phyloP scores from a whole-genome alignment of 2,888 invertebrate genomes.

The Yponomeuta malinellus region DNA sequence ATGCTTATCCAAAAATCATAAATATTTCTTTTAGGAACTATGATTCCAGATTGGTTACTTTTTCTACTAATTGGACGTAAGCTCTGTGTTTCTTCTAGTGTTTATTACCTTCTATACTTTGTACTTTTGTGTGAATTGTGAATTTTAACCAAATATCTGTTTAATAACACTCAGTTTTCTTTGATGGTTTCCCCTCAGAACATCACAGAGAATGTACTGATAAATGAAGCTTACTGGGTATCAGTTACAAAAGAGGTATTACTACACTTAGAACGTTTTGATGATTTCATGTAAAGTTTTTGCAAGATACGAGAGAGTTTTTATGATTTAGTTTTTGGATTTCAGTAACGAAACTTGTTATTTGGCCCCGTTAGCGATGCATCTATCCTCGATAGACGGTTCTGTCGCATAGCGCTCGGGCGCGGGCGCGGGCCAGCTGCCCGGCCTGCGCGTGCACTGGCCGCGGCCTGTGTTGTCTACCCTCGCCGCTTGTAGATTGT shows the following conservation, averaged over 20 bases:
- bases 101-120: slow-evolving; percentile 25
- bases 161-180: slow-evolving; percentile 53
- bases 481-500: slow-evolving; percentile 73
- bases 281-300: slow-evolving; percentile 75
- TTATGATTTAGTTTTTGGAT: slow-evolving; percentile 75
- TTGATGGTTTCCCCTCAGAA: slow-evolving; percentile 88
- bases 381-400: slow-evolving; percentile 73
- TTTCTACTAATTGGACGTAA: slow-evolving; percentile 64
- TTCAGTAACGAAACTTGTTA: slow-evolving; percentile 75
- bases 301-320: slow-evolving; percentile 73
- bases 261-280: slow-evolving; percentile 77
- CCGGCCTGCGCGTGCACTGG: slow-evolving; percentile 38
- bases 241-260: slow-evolving; percentile 93
- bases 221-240: slow-evolving; percentile 96
- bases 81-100: slow-evolving; percentile 44
- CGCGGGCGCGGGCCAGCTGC: slow-evolving; percentile 29
- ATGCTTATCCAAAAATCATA: slow-evolving; percentile 19
- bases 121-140: neutral
- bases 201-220: slow-evolving; percentile 96
- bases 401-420: slow-evolving; percentile 28
- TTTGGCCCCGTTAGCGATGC: slow-evolving; percentile 77
- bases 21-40: slow-evolving; percentile 32
- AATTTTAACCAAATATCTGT: slow-evolving; percentile 15
- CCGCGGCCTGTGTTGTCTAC: slow-evolving; percentile 62
- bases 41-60: slow-evolving; percentile 64